Base-by-base conservation (phyloP, 37 sponge, comb jelly and placozoan species). In the Aplysina aerophoba region DNA sequence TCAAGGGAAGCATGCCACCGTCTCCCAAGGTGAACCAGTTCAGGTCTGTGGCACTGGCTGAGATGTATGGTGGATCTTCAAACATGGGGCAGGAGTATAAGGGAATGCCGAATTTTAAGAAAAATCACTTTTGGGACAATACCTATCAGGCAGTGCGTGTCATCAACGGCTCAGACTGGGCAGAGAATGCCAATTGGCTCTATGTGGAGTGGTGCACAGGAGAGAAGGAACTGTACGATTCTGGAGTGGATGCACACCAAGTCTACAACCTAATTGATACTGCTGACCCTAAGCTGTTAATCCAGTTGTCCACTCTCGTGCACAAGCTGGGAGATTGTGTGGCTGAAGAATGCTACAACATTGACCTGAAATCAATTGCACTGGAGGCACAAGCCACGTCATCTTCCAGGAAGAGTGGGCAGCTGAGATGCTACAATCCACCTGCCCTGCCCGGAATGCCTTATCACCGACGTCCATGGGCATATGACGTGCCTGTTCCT, bases 191-290 rank as follows among this genome's bases (percentile, higher is more conserved):
- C 36, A 92, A 92, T 84, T 92, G 87, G 87, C 19, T 88, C 57
- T 92, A 86, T 77, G 87, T 83, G 14, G 87, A 89, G 59, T 92
- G 93, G 93, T 92, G 93, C 60, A 92, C 93, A 37, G 93, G 89
- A 56, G 89, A 92, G 81, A 91, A 36, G 35, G 92, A 91, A 79
- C 80, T 91, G 28, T 91, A 91, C 60, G 69, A 91, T 69, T 19
- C 66, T 25, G 60, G 82, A 27, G 53, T 15, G 20, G 92, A 91
- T 67, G 86, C 86, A 15, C 63, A 85, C 31, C 58, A 88, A 39
- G 31, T 91, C 20, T 55, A 88, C 61, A 86, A 90, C 67, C 66
- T 65, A 0, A 56, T 82, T 17, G 25, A 59, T 44, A 71, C 73
- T 2, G 71, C 74, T 50, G 83, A 82, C 30, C 34, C 83, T 19